phyloP scores from a whole-genome alignment of 2,888 invertebrate species.

The Allolobophora icterica region DNA sequence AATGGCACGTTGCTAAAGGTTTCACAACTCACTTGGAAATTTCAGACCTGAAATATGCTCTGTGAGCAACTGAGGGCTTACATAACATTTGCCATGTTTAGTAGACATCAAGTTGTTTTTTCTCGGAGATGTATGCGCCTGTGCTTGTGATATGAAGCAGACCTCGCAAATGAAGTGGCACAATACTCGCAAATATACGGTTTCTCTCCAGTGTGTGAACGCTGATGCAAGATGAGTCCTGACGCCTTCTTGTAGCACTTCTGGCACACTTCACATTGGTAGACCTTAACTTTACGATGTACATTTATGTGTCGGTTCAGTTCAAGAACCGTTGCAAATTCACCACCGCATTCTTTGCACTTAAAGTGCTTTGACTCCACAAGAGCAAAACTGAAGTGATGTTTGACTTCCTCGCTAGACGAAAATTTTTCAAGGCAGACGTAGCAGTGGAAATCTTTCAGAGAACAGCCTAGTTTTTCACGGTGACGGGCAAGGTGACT shows the following conservation, averaged over 20 bases:
- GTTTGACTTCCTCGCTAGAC: not conserved
- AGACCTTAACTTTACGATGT: slow-evolving; percentile 1
- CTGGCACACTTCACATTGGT: slow-evolving; percentile 32
- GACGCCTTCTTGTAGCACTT: slow-evolving; percentile 20
- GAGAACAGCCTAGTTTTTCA: not conserved
- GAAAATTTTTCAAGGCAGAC: not conserved
- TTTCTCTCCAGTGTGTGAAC: slow-evolving; percentile 26
- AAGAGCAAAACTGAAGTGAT: slow-evolving; percentile 15
- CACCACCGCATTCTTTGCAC: not conserved
- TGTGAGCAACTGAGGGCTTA: not conserved
- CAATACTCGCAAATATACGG: slow-evolving; percentile 30
- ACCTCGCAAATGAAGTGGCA: slow-evolving; percentile 25
- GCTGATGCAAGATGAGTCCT: slow-evolving; percentile 21
- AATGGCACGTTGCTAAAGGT: not conserved
- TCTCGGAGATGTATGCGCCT: not conserved
- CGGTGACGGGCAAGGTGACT: slow-evolving; percentile 30
- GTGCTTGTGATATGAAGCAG: not conserved
- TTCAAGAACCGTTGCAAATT: not conserved
- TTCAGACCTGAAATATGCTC: not conserved
- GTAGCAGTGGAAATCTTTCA: not conserved
- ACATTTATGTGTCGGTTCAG: not conserved
- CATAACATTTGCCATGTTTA: not conserved
- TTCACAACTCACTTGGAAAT: not conserved
- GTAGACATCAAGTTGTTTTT: not conserved
- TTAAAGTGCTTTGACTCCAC: not conserved